Percentiles rank a stretch among this genome's conserved stretches.
These are phyloP conservation scores for Phrynocephalus forsythii DNA, from an alignment of 2,797 vertebrate genomes.

Conservation along the genomic window DNA sequence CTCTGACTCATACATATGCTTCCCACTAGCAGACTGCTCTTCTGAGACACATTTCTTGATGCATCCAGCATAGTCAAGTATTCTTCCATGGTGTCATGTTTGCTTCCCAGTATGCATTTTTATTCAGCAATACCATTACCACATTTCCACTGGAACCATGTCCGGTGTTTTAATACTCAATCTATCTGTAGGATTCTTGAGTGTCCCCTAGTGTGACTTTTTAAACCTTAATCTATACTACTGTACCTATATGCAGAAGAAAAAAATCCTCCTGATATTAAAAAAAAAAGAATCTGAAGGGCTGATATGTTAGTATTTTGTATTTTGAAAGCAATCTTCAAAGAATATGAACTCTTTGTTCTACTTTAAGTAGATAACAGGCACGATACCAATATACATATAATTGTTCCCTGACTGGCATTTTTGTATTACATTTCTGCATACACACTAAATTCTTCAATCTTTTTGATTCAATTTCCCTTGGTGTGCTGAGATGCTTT, in stretches of 20 bases:
- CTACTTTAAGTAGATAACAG: conserved; percentile 9
- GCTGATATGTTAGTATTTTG: neutral
- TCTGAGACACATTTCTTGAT: conserved; percentile 44
- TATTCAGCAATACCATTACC: neutral
- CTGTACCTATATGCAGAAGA: conserved; percentile 18
- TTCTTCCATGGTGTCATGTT: conserved; percentile 1
- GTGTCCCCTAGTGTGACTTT: neutral
- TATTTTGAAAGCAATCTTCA: neutral
- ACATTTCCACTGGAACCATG: conserved; percentile 1
- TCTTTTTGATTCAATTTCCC: too few species aligned
- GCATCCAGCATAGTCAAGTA: conserved; percentile 42
- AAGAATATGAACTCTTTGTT: neutral
- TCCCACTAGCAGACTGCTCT: conserved; percentile 60
- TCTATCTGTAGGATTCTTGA: neutral
- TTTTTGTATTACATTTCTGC: neutral
- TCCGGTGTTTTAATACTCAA: neutral
- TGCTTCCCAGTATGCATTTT: neutral
- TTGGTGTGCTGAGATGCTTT: too few species aligned
- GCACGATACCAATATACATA: neutral
- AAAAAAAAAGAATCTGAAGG: conserved; percentile 12
- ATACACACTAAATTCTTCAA: too few species aligned
- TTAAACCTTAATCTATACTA: neutral
- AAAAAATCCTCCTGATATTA: neutral
- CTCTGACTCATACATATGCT: conserved; percentile 67
- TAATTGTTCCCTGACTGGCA: conserved; percentile 1